Evolutionary conservation across 2,888 invertebrate genomes (phyloP), one percentile per base, ranked within the genome.

Genomic region (Chamaedrilus cognettii): DNA sequence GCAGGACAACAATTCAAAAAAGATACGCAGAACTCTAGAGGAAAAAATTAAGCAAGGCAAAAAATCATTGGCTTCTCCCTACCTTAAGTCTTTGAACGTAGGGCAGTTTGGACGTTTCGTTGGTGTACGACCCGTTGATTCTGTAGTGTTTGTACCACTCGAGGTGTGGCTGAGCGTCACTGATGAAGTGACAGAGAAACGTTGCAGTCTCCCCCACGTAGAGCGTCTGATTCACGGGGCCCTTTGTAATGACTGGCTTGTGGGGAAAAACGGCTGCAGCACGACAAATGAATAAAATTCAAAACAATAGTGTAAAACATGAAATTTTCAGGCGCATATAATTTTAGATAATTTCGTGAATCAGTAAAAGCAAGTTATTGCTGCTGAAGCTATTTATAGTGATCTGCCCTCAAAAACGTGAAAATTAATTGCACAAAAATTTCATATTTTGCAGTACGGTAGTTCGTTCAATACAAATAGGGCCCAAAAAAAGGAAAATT

Each of bases 181-280:
- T 70, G 59, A 67, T 55, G 58, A 70, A 60, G 62, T 49, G 58
- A 42, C 70, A 70, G 3, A 28, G 32, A 19, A 70, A 35, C 3
- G 28, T 52, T 28, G 69, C 62, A 23, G 23, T 59, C 3, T 68
- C 66, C 3, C 68, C 70, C 55, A 30, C 66, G n/a, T 33, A 32
- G 26, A 69, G 35, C 0, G 67, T 70, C 52, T 52, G 59, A 49
- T 70, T 70, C 57, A 51, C 52, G 0, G 67, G 67, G n/a, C 65
- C 70, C 30, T 66, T 35, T 30, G 23, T 50, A 55, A 70, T 70
- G 52, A 67, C 55, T 30, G 68, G 68, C 23, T 32, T 32, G 7
- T 64, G n/a, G 7, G 67, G 67, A 5, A 64, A 49, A 3, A 2
- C 33, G 5, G 28, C 65, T 65, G 65, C 3, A 42, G 19, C 42